Percentiles rank a stretch among this genome's conserved stretches.
Evolutionary conservation across 2,797 vertebrate species (phyloP).

Genomic region (Peromyscus attwateri): DNA sequence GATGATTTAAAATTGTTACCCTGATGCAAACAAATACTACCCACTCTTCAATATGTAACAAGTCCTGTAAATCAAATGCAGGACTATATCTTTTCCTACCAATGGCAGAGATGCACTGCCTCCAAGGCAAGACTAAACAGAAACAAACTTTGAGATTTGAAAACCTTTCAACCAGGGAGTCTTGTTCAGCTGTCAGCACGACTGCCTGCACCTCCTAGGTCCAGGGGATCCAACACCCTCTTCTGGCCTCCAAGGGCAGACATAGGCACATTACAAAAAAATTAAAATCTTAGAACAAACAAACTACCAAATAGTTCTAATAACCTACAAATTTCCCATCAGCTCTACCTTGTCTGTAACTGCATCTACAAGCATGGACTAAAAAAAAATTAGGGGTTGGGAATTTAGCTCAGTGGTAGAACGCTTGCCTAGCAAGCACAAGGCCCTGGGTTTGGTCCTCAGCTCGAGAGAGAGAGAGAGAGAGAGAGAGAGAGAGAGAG

Average conservation of each 20-base stretch:
- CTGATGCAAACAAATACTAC: slow-evolving; percentile 10
- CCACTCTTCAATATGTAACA: slow-evolving; percentile 2
- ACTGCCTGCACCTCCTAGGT: background rate
- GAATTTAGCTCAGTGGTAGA: no score
- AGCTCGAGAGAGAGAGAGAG: no score
- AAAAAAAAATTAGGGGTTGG: background rate
- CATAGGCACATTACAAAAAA: background rate
- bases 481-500: no score
- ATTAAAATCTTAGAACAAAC: background rate
- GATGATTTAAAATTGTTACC: background rate
- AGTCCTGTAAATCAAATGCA: slow-evolving; percentile 4
- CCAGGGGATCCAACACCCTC: background rate
- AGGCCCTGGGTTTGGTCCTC: no score
- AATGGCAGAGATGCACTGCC: background rate
- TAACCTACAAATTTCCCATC: background rate
- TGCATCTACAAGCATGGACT: background rate
- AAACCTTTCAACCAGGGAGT: background rate
- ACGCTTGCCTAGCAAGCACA: no score
- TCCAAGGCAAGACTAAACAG: slow-evolving; percentile 46
- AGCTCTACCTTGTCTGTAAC: background rate
- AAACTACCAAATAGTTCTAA: background rate
- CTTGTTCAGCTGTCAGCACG: background rate
- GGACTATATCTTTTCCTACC: background rate
- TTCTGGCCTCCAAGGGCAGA: background rate
- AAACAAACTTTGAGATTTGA: slow-evolving; percentile 13